Evolutionary conservation across 2,888 invertebrate species (phyloP).

Genomic region (Drosophila subquinaria): DNA sequence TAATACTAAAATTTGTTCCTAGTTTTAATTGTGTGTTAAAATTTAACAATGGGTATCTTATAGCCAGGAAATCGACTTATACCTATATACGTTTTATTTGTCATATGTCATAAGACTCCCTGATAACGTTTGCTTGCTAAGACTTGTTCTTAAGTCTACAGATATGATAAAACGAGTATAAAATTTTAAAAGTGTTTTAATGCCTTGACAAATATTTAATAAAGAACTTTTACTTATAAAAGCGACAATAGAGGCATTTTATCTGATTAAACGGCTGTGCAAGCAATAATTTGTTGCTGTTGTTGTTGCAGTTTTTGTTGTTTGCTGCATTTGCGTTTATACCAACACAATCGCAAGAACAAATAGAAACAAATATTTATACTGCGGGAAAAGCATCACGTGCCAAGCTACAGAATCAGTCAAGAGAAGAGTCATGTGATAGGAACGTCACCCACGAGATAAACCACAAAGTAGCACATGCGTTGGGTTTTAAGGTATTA

Average conservation of each 20-base stretch:
- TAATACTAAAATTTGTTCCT: too few relatives aligned
- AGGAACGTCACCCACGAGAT: conserved; percentile 46
- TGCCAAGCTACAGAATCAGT: conserved; percentile 54
- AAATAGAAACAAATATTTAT: conserved; percentile 56
- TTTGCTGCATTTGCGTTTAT: conserved; percentile 65
- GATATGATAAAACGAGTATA: conserved; percentile 1
- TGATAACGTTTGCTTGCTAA: neutral
- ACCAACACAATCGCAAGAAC: conserved; percentile 22
- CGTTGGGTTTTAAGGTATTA: neutral
- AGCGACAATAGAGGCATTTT: conserved; percentile 29
- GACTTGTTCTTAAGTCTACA: conserved; percentile 8
- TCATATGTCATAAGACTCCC: conserved; percentile 1
- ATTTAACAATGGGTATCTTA: neutral
- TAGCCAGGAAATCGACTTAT: neutral
- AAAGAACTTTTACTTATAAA: conserved; percentile 20
- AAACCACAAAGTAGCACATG: conserved; percentile 42
- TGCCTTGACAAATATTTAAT: conserved; percentile 17
- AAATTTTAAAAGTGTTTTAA: conserved; percentile 9
- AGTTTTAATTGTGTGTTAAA: neutral
- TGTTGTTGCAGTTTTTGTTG: conserved; percentile 20
- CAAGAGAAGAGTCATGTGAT: conserved; percentile 69
- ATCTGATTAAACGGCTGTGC: conserved; percentile 64
- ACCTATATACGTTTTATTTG: neutral
- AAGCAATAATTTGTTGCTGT: conserved; percentile 45
- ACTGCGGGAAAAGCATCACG: conserved; percentile 56